phyloP scores from a whole-genome alignment of 2,888 invertebrate species.

The Drosophila rellima region DNA sequence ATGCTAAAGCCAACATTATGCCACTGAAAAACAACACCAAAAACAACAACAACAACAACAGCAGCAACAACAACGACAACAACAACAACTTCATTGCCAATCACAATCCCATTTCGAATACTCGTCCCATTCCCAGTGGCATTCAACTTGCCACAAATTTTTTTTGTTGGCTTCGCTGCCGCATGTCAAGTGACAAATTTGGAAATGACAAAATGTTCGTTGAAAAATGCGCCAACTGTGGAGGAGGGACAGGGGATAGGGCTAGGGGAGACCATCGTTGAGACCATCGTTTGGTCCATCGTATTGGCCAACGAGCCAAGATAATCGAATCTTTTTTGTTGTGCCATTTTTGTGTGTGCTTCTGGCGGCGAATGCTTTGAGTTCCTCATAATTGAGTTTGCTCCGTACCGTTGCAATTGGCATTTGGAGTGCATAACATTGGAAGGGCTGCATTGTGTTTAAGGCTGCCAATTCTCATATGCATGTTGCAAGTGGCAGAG shows the following conservation, averaged over 20 bases:
- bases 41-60: conserved; percentile 7
- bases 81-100: conserved; percentile 11
- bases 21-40: conserved; percentile 55
- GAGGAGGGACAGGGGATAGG: not conserved
- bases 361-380: conserved; percentile 47
- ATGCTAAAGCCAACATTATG: conserved; percentile 80
- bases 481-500: conserved; percentile 25
- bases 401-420: conserved; percentile 37
- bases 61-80: not conserved
- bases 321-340: conserved; percentile 77
- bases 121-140: conserved; percentile 8
- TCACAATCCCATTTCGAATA: conserved; percentile 28
- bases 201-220: conserved; percentile 76
- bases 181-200: conserved; percentile 81
- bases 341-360: conserved; percentile 17
- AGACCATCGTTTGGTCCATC: conserved; percentile 20
- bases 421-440: conserved; percentile 58
- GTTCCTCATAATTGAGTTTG: conserved; percentile 77
- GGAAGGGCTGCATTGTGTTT: conserved; percentile 37
- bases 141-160: conserved; percentile 33
- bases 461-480: conserved; percentile 43
- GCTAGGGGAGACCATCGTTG: not conserved
- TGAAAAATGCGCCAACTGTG: conserved; percentile 54
- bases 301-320: conserved; percentile 50
- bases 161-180: conserved; percentile 48